A percentile compares a stretch with the other conserved stretches of the same genome.
These are phyloP conservation scores for Osmoderma eremita DNA, from an alignment of 2,888 invertebrate genomes.

Conservation along the genomic window DNA sequence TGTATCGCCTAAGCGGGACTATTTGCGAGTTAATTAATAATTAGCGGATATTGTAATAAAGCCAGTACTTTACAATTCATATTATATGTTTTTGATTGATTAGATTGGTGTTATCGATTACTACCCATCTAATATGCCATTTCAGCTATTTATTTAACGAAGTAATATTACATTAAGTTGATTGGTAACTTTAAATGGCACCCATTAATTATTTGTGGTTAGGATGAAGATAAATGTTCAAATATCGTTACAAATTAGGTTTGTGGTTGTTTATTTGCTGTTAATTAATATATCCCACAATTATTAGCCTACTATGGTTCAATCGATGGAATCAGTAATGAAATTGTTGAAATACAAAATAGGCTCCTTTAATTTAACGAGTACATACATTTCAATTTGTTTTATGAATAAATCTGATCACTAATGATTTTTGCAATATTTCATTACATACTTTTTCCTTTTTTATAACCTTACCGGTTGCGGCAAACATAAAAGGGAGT, in stretches of 20 bases:
- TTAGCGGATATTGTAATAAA: no score
- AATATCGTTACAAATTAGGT: not conserved
- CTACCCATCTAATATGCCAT: not conserved
- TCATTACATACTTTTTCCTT: no score
- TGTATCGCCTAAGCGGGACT: no score
- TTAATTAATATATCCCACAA: conserved; percentile 8
- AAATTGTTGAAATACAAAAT: conserved; percentile 1
- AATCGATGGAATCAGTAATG: not conserved
- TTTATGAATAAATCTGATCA: not conserved
- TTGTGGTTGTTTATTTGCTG: conserved; percentile 1
- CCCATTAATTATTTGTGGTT: not conserved
- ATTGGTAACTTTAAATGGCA: not conserved
- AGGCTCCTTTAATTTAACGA: not conserved
- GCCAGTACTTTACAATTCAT: no score
- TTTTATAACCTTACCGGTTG: no score
- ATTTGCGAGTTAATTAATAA: no score
- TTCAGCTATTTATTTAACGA: conserved; percentile 1
- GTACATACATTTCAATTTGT: not conserved
- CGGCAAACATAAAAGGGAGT: no score
- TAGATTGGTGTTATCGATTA: not conserved
- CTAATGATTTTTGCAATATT: no score
- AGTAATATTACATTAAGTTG: not conserved
- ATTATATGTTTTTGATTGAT: no score
- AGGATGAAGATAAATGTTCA: not conserved
- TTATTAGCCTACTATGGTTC: not conserved